Evolutionary conservation across 2,113 vertebrate genomes (phyloP).

Genomic region (Anarrhichthys ocellatus): DNA sequence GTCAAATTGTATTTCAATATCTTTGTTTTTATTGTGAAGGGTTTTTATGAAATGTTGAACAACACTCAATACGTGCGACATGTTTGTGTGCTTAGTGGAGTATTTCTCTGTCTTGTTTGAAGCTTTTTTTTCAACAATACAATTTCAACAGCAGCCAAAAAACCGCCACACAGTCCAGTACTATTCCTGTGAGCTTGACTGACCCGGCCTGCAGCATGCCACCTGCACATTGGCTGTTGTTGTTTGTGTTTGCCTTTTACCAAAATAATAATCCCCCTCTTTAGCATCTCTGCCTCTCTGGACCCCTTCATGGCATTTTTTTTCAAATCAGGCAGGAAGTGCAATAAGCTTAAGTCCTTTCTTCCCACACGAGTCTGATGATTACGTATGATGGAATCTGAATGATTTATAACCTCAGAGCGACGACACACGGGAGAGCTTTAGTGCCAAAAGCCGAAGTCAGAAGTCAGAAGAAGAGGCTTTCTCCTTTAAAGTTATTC

Average conservation of each 20-base stretch:
- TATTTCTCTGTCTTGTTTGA: too few species aligned
- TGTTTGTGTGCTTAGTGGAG: too few species aligned
- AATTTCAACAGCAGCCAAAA: neutral
- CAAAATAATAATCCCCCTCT: slow-evolving; percentile 42
- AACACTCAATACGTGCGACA: too few species aligned
- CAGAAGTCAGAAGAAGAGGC: slow-evolving; percentile 48
- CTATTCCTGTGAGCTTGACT: neutral
- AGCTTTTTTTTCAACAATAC: too few species aligned
- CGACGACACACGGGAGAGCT: slow-evolving; percentile 60
- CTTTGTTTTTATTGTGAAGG: too few species aligned
- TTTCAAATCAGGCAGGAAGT: slow-evolving; percentile 48
- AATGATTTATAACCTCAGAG: slow-evolving; percentile 68
- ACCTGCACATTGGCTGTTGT: slow-evolving; percentile 12
- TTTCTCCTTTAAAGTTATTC: slow-evolving; percentile 71
- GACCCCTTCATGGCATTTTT: slow-evolving; percentile 30
- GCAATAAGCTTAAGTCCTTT: slow-evolving; percentile 52
- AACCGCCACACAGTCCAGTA: neutral
- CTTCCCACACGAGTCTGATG: slow-evolving; percentile 44
- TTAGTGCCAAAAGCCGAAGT: slow-evolving; percentile 59
- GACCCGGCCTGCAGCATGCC: slow-evolving; percentile 24
- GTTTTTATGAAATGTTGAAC: too few species aligned
- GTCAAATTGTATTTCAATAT: too few species aligned
- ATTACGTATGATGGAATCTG: slow-evolving; percentile 62
- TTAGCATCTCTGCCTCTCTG: slow-evolving; percentile 21
- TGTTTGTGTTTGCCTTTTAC: slow-evolving; percentile 24